Evolutionary conservation across 2,113 vertebrate genomes (phyloP), one percentile per base, ranked within the genome.

Genomic region (Sapayoa aenigma): DNA sequence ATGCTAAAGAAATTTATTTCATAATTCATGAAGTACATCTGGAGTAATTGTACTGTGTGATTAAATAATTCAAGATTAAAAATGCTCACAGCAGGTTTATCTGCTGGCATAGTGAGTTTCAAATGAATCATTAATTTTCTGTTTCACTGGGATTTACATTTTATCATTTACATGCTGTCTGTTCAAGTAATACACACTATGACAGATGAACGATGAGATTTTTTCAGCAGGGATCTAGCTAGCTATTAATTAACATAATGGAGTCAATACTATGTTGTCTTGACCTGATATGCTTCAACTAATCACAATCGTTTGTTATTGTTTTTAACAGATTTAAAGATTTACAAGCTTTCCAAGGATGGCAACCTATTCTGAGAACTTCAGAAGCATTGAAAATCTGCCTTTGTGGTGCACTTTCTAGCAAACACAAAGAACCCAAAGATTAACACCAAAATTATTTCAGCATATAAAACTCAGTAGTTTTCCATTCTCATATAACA

Each of bases 11-110:
- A 90, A 81, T 93, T 72, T 91, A 82, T 96, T 98, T 98, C 94
- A 98, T 98, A 98, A 98, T 98, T 98, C 96, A 98, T 97, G 96
- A 97, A 95, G 87, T 95, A 97, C 90, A 97, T 96, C 93, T 97
- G 91, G 96, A 96, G 68, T 96, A 95, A 97, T 96, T 98, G 93
- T 90, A 97, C 84, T 87, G 67, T 95, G 92, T 95, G 96, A 98
- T 97, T 98, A 97, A 98, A 97, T 97, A 98, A 96, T 93, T 96
- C 78, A 87, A 96, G 92, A 97, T 97, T 98, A 96, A 97, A 98
- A 97, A 97, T 95, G 94, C 94, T 97, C 96, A 95, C 94, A 97
- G 96, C 93, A 93, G 97, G 96, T 96, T 96, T 97, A 91, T 98
- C 94, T 95, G 89, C 83, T 97, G 82, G 94, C 93, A 94, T 83